Evolutionary conservation across 2,113 vertebrate genomes (phyloP), one percentile per base, ranked within the genome.

Genomic region (Meles meles): DNA sequence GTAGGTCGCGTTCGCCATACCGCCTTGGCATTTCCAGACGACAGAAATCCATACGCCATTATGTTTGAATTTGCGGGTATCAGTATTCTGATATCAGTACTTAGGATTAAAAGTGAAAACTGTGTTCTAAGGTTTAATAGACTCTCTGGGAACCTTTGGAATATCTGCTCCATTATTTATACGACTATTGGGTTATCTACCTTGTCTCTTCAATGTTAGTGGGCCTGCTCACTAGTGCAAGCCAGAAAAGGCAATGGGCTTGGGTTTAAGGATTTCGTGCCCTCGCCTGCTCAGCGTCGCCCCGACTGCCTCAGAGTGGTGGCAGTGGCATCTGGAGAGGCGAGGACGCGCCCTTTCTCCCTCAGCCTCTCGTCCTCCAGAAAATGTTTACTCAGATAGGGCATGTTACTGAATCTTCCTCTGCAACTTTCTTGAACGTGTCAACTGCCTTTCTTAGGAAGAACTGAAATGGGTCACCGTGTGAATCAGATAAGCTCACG

Each of bases 401-500:
- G 98, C 97, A 96, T 80, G 86, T 77, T 95, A 31, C 89, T 76
- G 81, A 96, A 97, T 98, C 98, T 93, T 92, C 76, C 95, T 79
- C 87, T 82, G 97, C 69, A 1, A 85, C 94, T 88, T 91, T 59
- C 71, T 69, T 55, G 71, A 87, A 93, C 96, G 52, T 95, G 81
- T 67, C 89, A 96, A 94, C 98, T 98, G 98, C 98, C 98, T 98
- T 97, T 93, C 96, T 98, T 95, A 97, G 97, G 98, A 99, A 98
- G 98, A 98, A 98, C 98, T 97, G 21, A 4, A 91, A 85, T 97
- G 96, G 98, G 93, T 93, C 94, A 96, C 93, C 93, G 92, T 97
- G 92, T 90, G 97, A 98, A 91, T 97, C 96, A 86, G 89, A 93
- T 94, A 82, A 96, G 98, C 98, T 98, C 90, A 97, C 98, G 98